Evolutionary conservation across 1,140 invertebrate genomes (phyloP), one percentile per base, ranked within the genome.

Genomic region (Caenorhabditis tropicalis): DNA sequence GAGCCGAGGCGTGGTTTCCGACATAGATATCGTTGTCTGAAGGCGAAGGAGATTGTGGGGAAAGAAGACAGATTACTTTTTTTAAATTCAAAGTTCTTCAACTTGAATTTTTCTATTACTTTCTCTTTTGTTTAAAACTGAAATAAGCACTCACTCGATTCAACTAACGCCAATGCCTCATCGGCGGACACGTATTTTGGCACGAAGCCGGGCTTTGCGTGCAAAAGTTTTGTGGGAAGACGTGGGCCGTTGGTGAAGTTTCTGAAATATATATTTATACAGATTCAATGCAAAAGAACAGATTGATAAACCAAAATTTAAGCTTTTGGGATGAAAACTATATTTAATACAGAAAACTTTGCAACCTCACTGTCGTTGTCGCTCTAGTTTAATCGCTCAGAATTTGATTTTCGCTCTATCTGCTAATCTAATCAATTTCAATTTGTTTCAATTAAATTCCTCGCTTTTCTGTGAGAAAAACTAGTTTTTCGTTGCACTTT

Each of bases 21-120:
- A 86, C 82, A 48, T 79, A 82, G 46, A 86, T 49, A 24, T 82
- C 79, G n/a, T 81, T 49, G 31, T 84, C 83, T 79, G 70, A 24
- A 79, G 33, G 7, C 6, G 15, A n/a, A n/a, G 43, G 43, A 12
- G 43, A 46, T 46, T 46, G 43, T 46, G 43, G 43, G 1, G 10
- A 12, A 16, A 2, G 16, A 46, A 46, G n/a, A n/a, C n/a, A n/a
- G n/a, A n/a, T n/a, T n/a, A n/a, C n/a, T n/a, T n/a, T n/a, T n/a
- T n/a, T n/a, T n/a, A n/a, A n/a, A n/a, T n/a, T n/a, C n/a, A n/a
- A n/a, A n/a, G n/a, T n/a, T n/a, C n/a, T n/a, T n/a, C n/a, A n/a
- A n/a, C n/a, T n/a, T n/a, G n/a, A n/a, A n/a, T n/a, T n/a, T n/a
- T n/a, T n/a, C n/a, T n/a, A n/a, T n/a, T n/a, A n/a, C n/a, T n/a